These are phyloP conservation scores for Metopolophium dirhodum DNA, from an alignment of 1,140 invertebrate species.

Conservation along the genomic window DNA sequence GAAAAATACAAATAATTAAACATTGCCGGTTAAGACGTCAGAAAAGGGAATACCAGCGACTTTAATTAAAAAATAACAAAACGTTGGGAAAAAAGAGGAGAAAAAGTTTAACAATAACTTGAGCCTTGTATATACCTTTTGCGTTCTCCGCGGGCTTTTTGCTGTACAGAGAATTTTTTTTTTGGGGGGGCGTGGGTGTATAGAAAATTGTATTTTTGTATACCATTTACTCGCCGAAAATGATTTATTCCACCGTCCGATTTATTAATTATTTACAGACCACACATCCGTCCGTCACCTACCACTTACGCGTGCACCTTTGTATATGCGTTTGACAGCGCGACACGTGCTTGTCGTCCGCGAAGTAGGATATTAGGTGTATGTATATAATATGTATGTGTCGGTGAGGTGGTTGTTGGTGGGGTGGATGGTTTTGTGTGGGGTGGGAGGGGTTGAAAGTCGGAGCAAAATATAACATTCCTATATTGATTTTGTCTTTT, in stretches of 20 bases:
- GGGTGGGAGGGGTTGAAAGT: not conserved
- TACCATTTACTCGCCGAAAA: not conserved
- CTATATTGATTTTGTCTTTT: constrained; percentile 53
- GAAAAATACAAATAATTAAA: not conserved
- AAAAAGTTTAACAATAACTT: not conserved
- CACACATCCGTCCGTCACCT: too few relatives aligned
- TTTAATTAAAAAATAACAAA: constrained; percentile 38
- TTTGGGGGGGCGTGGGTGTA: too few relatives aligned
- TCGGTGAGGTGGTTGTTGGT: not conserved
- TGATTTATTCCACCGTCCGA: not conserved
- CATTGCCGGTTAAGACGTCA: not conserved
- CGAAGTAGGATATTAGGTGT: not conserved
- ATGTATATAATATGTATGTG: not conserved
- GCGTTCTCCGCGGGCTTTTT: not conserved
- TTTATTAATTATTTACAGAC: constrained; percentile 27
- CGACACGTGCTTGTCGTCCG: not conserved
- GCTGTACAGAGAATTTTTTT: not conserved
- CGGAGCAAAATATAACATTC: constrained; percentile 26
- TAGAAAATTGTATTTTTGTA: not conserved
- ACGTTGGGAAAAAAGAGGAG: not conserved
- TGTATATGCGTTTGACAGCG: not conserved
- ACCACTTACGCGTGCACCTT: not conserved
- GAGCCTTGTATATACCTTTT: not conserved
- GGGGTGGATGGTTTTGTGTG: too few relatives aligned
- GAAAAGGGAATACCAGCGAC: not conserved